Base-by-base conservation (phyloP, 2,113 vertebrate genomes). In the Rhinolophus sinicus region DNA sequence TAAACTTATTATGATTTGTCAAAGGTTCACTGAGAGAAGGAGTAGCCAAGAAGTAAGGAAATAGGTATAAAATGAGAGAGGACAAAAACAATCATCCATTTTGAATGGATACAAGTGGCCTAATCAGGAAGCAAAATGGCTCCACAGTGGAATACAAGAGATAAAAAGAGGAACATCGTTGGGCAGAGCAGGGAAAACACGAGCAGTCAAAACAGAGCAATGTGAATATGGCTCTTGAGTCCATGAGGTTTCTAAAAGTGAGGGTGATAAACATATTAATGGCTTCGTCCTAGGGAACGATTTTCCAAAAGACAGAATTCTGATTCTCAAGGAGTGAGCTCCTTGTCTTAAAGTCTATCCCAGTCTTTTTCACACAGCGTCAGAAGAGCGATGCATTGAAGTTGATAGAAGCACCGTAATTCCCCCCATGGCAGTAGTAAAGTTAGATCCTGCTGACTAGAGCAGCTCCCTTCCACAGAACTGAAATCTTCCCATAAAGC, bases 401-500 rank as follows among this genome's bases (percentile, higher is more conserved):
- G 84, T 3, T 73, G 64, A 52, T 22, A 26, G 26, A 77, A 64
- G 69, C 65, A 10, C 54, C 38, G 1, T 90, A 15, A 35, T 67
- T 72, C 70, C 76, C 38, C 50, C 19, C 67, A 72, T 3, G 62
- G n/a, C 35, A 62, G 38, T 40, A 24, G 88, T 93, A n/a, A 87
- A 90, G 54, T 44, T 82, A 82, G 24, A 90, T 73, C 35, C 67
- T 82, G 85, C 77, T 90, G 85, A 95, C 81, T 52, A 47, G 67
- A 60, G 88, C 73, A 94, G 40, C 40, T 84, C 44, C 35, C 26
- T 62, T 78, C 72, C 76, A 86, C 77, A 78, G 44, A 73, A 73
- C 40, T 35, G 33, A 7, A 50, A 76, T 92, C 80, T 94, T 93
- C 96, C 75, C 56, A 47, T 85, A 60, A 69, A 93, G 86, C 60